Conservation (phyloP, 2,113 vertebrate genomes). For the rabbit (Oryctolagus cuniculus) region DNA sequence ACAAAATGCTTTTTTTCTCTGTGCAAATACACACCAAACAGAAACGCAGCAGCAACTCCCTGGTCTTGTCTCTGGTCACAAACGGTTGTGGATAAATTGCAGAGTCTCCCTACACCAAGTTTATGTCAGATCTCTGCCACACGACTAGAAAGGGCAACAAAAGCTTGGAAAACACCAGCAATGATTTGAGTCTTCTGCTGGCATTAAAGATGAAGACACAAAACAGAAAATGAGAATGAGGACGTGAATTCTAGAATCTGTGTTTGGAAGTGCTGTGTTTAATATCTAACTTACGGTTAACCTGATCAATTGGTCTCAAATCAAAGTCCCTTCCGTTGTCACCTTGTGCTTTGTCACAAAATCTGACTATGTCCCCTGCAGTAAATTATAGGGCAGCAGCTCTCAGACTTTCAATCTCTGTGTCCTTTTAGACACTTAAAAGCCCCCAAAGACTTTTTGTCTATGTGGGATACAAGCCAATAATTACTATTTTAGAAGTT, state of each 20-base stretch:
- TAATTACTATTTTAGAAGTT: neutral
- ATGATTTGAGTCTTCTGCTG: neutral
- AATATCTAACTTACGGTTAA: neutral
- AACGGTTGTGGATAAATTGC: neutral
- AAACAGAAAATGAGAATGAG: neutral
- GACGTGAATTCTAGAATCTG: neutral
- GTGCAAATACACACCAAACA: neutral
- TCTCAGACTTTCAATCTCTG: neutral
- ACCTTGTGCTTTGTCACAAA: neutral
- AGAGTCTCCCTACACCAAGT: neutral
- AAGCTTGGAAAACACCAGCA: neutral
- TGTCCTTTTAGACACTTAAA: neutral
- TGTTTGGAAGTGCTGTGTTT: conserved; percentile 41
- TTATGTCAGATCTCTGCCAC: conserved; percentile 9
- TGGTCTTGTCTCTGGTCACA: neutral
- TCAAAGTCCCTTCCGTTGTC: neutral
- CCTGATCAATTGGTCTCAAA: neutral
- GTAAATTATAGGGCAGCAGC: neutral
- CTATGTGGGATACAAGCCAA: neutral
- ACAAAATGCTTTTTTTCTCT: neutral
- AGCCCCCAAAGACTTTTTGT: neutral
- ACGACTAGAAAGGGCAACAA: conserved; percentile 2
- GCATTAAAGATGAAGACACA: neutral
- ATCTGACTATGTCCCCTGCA: neutral
- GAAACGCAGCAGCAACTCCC: neutral